Evolutionary conservation across 2,113 vertebrate species (phyloP).

Genomic region (Rhinolophus ferrumequinum): DNA sequence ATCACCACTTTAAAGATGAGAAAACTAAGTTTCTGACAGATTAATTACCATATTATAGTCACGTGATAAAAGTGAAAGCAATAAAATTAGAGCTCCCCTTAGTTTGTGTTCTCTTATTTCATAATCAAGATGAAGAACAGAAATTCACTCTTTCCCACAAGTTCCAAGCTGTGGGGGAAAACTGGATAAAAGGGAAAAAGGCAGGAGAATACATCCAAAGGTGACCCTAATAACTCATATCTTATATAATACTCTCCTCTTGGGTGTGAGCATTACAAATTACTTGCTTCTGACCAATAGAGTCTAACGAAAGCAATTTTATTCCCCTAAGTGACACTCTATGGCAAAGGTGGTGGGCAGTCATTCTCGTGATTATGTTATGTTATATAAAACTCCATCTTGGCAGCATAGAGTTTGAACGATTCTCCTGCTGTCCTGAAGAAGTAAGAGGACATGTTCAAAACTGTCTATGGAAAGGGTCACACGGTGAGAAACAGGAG

Average conservation of each 20-base stretch:
- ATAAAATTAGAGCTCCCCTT: background rate
- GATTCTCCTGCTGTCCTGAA: background rate
- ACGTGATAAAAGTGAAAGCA: background rate
- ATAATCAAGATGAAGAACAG: background rate
- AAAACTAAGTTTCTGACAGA: background rate
- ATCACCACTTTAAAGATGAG: background rate
- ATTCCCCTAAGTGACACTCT: background rate
- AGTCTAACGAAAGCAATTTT: background rate
- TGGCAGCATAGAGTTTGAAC: background rate
- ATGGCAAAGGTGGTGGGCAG: background rate
- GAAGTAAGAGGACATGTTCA: background rate
- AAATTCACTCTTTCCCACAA: background rate
- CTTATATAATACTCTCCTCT: background rate
- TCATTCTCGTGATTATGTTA: background rate
- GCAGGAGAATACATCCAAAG: accelerated
- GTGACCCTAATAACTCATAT: background rate
- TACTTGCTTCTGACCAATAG: background rate
- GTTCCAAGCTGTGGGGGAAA: background rate
- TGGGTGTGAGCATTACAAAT: background rate
- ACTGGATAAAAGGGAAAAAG: background rate
- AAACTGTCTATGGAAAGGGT: background rate
- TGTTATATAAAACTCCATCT: background rate
- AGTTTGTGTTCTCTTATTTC: background rate
- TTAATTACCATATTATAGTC: background rate
- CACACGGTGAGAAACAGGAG: background rate